phyloP scores from a whole-genome alignment of 2,797 vertebrate species.

The Falco concolor region DNA sequence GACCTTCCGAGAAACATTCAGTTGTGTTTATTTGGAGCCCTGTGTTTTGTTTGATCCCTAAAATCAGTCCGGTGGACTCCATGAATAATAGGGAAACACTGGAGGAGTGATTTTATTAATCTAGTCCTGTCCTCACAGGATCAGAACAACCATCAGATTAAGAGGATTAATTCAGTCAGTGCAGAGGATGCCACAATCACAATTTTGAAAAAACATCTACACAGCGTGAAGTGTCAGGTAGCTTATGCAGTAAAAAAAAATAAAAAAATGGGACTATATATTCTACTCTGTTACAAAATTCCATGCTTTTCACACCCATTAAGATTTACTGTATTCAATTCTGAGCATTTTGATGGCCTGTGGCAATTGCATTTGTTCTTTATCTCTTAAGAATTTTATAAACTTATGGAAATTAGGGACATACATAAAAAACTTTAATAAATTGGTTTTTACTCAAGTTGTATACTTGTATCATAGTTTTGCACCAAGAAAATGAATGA shows the following conservation, averaged over 20 bases:
- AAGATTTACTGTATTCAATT: not conserved
- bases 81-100: not conserved
- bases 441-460: not conserved
- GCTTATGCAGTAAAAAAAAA: not conserved
- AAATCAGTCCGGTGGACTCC: not conserved
- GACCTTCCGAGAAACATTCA: not conserved
- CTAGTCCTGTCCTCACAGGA: not conserved
- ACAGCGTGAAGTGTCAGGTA: not conserved
- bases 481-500: not conserved
- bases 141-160: slow-evolving; percentile 5
- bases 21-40: not conserved
- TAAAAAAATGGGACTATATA: not conserved
- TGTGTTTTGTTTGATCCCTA: not conserved
- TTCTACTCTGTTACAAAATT: not conserved
- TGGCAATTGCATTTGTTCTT: not conserved
- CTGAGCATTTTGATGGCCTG: not conserved
- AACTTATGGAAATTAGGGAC: not conserved
- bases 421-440: not conserved
- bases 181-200: not conserved
- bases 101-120: not conserved
- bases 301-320: not conserved
- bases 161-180: not conserved
- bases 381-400: not conserved
- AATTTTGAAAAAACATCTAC: not conserved
- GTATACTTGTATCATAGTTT: not conserved